Conservation (phyloP, 2,797 vertebrate genomes). For the Sus cebifrons region DNA sequence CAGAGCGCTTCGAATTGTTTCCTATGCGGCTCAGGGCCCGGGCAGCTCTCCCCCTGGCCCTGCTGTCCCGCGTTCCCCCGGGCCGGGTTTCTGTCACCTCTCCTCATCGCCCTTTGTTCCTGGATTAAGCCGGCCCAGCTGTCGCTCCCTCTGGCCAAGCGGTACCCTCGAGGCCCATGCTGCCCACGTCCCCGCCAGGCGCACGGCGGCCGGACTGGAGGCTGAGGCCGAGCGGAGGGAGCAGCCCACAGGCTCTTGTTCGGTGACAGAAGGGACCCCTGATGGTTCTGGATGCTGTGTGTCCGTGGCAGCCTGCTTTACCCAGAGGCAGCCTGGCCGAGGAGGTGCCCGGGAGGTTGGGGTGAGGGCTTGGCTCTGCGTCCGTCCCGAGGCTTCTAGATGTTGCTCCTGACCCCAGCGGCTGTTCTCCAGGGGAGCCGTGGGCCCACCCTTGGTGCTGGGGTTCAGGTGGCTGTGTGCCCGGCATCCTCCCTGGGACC, state of each 20-base stretch:
- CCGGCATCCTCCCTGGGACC: no score
- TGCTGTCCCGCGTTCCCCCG: constrained; percentile 75
- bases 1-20: constrained; percentile 70
- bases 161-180: constrained; percentile 12
- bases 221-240: no score
- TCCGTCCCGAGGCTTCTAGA: background rate
- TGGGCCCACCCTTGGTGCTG: background rate
- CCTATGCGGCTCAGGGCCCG: constrained; percentile 38
- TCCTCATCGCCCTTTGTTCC: constrained; percentile 81
- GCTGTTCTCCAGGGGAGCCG: background rate
- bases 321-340: background rate
- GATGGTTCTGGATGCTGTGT: background rate
- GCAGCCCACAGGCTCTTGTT: background rate
- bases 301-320: background rate
- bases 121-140: constrained; percentile 81
- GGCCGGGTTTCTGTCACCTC: constrained; percentile 76
- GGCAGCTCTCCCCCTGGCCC: constrained; percentile 71
- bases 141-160: constrained; percentile 74
- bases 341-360: background rate
- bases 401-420: fast-evolving
- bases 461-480: background rate
- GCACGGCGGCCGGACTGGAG: no score
- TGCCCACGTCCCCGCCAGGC: no score
- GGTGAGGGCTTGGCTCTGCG: no score
- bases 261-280: background rate